Percentiles rank a stretch among this genome's conserved stretches.
These are phyloP conservation scores for Cheumatopsyche charites DNA, from an alignment of 1,140 invertebrate species.

Conservation along the genomic window DNA sequence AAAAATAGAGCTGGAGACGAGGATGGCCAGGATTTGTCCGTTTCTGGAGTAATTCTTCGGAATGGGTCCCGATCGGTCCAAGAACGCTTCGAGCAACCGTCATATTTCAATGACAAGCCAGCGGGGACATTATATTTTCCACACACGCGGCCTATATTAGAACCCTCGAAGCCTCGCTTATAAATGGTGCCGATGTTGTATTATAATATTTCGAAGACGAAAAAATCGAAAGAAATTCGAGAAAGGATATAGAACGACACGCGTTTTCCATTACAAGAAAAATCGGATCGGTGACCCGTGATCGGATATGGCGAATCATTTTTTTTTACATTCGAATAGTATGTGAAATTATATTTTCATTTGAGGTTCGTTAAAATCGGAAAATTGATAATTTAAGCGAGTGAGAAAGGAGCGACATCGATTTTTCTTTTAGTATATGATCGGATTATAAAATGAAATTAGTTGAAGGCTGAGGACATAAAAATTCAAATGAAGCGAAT, in stretches of 20 bases:
- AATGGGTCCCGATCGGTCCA: not conserved
- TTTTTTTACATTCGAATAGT: no score
- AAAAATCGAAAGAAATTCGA: not conserved
- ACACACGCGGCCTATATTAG: conserved; percentile 8
- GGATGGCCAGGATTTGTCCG: not conserved
- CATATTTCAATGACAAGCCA: conserved; percentile 15
- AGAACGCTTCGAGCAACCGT: not conserved
- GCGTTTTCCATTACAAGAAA: conserved; percentile 7
- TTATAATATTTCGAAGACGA: conserved; percentile 8
- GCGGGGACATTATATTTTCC: conserved; percentile 5
- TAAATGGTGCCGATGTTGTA: conserved; percentile 1
- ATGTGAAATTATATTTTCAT: no score
- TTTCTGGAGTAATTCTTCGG: not conserved
- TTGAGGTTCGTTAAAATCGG: no score
- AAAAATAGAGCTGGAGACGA: not conserved
- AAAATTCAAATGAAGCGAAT: no score
- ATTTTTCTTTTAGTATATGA: no score
- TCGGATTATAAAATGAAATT: no score
- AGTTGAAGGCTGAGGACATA: no score
- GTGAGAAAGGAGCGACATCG: no score
- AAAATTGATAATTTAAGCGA: no score
- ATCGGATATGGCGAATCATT: no score
- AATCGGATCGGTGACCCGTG: no score
- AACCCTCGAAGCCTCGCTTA: not conserved
- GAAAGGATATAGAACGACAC: not conserved